Conservation (phyloP, 2,113 vertebrate species). For the Trinectes maculatus region DNA sequence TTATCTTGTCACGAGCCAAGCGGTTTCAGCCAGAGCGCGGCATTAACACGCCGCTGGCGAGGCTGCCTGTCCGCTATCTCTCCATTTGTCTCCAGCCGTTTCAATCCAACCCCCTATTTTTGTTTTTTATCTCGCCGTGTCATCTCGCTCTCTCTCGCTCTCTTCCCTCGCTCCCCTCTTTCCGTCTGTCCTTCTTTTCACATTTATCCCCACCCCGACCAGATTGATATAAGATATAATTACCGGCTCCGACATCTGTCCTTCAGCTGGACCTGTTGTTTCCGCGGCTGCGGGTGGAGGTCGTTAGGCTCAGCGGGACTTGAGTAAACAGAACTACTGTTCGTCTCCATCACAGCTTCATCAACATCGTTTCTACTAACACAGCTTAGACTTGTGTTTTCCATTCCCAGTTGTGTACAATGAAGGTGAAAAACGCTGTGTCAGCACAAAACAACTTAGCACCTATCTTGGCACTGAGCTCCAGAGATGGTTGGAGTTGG, state of each 20-base stretch:
- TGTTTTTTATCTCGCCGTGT: slow-evolving; percentile 69
- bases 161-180: not conserved
- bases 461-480: too few species aligned
- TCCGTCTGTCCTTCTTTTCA: slow-evolving; percentile 17
- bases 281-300: slow-evolving; percentile 30
- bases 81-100: slow-evolving; percentile 73
- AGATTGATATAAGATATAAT: slow-evolving; percentile 37
- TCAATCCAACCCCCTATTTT: slow-evolving; percentile 59
- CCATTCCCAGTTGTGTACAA: too few species aligned
- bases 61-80: slow-evolving; percentile 60
- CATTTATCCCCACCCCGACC: slow-evolving; percentile 15
- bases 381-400: too few species aligned
- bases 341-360: slow-evolving; percentile 9
- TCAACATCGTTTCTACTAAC: not conserved
- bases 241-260: slow-evolving; percentile 52
- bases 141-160: slow-evolving; percentile 57
- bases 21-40: slow-evolving; percentile 47
- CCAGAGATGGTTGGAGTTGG: too few species aligned
- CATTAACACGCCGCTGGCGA: slow-evolving; percentile 54
- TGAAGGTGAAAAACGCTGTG: too few species aligned
- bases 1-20: slow-evolving; percentile 74
- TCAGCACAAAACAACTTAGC: too few species aligned
- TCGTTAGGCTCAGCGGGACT: not conserved
- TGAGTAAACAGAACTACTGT: slow-evolving; percentile 33
- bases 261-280: slow-evolving; percentile 26